Evolutionary conservation across 2,797 vertebrate genomes (phyloP).

Genomic region (Hypotaenidia philippensis): DNA sequence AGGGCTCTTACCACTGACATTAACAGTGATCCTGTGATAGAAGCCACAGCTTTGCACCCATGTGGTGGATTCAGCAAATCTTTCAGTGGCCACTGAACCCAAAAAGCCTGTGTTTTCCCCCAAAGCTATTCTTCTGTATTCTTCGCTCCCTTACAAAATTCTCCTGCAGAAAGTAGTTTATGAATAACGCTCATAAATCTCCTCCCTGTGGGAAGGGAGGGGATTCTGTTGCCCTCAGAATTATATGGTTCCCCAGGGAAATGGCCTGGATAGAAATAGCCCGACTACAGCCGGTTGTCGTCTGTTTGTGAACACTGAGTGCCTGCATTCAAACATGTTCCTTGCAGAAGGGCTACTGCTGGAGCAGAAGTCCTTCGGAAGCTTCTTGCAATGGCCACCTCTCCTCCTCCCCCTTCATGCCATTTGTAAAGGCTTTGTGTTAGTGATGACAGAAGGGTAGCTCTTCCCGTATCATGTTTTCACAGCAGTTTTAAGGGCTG

Average conservation of each 20-base stretch:
- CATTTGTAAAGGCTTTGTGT: neutral
- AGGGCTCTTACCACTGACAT: neutral
- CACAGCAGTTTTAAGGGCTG: neutral
- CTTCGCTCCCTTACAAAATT: neutral
- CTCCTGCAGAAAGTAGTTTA: neutral
- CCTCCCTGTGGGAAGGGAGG: neutral
- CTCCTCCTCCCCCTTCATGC: neutral
- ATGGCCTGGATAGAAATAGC: neutral
- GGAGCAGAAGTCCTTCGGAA: neutral
- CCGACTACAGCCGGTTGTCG: neutral
- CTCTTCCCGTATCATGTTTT: constrained; percentile 22
- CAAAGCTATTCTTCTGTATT: neutral
- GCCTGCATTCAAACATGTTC: neutral
- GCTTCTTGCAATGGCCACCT: neutral
- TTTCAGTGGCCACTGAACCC: neutral
- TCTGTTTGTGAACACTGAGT: neutral
- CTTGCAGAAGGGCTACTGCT: neutral
- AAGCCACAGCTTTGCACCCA: neutral
- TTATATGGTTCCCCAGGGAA: neutral
- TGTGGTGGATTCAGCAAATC: neutral
- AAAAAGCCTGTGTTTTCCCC: neutral
- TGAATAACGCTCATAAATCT: neutral
- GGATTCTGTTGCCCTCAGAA: constrained; percentile 5
- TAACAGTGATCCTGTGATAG: neutral
- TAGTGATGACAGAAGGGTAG: neutral